A percentile compares a stretch with the other conserved stretches of the same genome.
Conservation (phyloP, 2,113 vertebrate species). For the Odocoileus hemionus region DNA sequence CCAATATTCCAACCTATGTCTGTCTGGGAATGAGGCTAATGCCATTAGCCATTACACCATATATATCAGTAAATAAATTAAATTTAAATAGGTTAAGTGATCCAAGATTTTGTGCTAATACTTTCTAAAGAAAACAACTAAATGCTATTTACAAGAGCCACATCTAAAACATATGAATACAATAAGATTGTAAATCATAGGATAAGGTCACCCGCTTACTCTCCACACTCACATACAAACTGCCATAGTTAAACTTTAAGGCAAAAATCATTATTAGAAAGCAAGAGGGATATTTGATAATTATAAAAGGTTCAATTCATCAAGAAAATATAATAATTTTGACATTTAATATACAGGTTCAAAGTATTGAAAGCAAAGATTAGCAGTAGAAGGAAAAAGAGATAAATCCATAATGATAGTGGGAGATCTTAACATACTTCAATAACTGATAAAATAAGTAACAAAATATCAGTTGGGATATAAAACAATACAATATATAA, state of each 20-base stretch:
- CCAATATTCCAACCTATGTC: not conserved
- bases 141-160: not conserved
- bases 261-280: not conserved
- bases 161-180: not conserved
- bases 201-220: not conserved
- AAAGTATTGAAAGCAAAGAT: not conserved
- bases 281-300: not conserved
- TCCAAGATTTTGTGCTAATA: not conserved
- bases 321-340: not conserved
- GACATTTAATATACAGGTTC: not conserved
- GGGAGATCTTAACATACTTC: not conserved
- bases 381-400: not conserved
- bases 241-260: not conserved
- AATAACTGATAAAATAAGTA: not conserved
- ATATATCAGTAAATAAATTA: not conserved
- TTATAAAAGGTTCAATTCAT: not conserved
- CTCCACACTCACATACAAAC: not conserved
- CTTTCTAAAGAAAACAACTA: slow-evolving; percentile 13
- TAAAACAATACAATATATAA: not conserved
- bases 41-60: not conserved
- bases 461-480: not conserved
- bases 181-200: not conserved
- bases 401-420: not conserved
- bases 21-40: not conserved
- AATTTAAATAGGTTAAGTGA: slow-evolving; percentile 13